phyloP scores from a whole-genome alignment of 2,888 invertebrate species.

The Lysandra coridon region DNA sequence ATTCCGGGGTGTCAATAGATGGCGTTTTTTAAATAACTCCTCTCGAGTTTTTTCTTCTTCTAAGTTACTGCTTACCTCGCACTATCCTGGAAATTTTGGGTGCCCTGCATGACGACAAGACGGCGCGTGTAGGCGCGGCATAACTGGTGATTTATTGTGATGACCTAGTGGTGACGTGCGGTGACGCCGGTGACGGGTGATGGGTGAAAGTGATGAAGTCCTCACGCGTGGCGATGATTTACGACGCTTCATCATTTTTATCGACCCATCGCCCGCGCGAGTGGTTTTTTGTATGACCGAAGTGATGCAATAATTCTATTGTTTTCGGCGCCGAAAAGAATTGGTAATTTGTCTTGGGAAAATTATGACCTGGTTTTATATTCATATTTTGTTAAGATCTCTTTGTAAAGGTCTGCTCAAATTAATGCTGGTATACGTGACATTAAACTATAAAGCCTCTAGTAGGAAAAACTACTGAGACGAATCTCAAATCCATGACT shows the following conservation, averaged over 20 bases:
- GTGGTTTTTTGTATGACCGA: slow-evolving; percentile 9
- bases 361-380: neutral
- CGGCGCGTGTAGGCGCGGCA: slow-evolving; percentile 35
- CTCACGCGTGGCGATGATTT: slow-evolving; percentile 40
- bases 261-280: neutral
- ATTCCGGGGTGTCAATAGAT: too few species aligned
- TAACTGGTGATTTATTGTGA: slow-evolving; percentile 61
- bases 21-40: too few species aligned
- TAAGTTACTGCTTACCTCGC: too few species aligned
- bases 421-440: too few species aligned
- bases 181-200: slow-evolving; percentile 57
- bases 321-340: slow-evolving; percentile 18
- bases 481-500: too few species aligned
- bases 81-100: too few species aligned
- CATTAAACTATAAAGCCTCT: too few species aligned
- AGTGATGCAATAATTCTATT: slow-evolving; percentile 26
- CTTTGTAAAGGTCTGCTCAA: neutral
- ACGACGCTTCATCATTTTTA: slow-evolving; percentile 16
- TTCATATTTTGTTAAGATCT: neutral
- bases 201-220: slow-evolving; percentile 55
- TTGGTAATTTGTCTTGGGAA: slow-evolving; percentile 2
- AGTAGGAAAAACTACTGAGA: too few species aligned
- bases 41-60: too few species aligned
- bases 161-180: slow-evolving; percentile 43
- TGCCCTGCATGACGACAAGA: too few species aligned